Evolutionary conservation across 2,888 invertebrate genomes (phyloP).

Genomic region (Kryphioiulus occultus): DNA sequence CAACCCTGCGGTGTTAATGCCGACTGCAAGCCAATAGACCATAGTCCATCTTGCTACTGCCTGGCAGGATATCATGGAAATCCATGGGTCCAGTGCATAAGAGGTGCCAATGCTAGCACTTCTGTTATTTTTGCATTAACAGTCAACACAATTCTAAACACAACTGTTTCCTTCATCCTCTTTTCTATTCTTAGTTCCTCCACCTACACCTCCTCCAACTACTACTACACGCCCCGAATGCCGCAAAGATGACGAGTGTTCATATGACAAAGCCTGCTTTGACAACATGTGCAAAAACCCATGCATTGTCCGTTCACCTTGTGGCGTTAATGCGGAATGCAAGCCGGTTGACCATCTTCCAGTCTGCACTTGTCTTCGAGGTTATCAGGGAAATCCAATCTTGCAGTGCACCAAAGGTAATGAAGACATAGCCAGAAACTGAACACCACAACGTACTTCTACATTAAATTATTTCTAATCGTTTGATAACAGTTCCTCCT

Average conservation of each 20-base stretch:
- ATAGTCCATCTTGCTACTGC: slow-evolving; percentile 84
- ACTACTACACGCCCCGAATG: slow-evolving; percentile 71
- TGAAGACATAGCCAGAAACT: no score
- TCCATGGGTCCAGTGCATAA: slow-evolving; percentile 52
- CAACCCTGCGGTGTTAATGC: slow-evolving; percentile 79
- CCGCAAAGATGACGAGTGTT: slow-evolving; percentile 78
- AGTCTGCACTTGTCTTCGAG: no score
- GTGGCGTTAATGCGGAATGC: slow-evolving; percentile 85
- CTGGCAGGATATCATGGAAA: slow-evolving; percentile 76
- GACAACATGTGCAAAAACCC: slow-evolving; percentile 77
- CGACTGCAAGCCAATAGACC: slow-evolving; percentile 80
- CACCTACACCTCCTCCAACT: slow-evolving; percentile 45
- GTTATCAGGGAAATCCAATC: no score
- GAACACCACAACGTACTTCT: no score
- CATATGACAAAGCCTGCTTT: slow-evolving; percentile 81
- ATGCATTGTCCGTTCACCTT: slow-evolving; percentile 63
- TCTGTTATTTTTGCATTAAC: no score
- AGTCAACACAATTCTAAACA: no score
- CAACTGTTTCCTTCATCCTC: no score
- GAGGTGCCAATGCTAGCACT: no score
- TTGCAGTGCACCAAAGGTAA: no score
- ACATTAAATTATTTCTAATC: no score
- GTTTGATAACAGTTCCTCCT: no score
- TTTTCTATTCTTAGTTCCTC: slow-evolving; percentile 66
- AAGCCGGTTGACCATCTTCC: slow-evolving; percentile 73